Conservation (phyloP, 2,113 vertebrate genomes). For the Marmota flaviventris region DNA sequence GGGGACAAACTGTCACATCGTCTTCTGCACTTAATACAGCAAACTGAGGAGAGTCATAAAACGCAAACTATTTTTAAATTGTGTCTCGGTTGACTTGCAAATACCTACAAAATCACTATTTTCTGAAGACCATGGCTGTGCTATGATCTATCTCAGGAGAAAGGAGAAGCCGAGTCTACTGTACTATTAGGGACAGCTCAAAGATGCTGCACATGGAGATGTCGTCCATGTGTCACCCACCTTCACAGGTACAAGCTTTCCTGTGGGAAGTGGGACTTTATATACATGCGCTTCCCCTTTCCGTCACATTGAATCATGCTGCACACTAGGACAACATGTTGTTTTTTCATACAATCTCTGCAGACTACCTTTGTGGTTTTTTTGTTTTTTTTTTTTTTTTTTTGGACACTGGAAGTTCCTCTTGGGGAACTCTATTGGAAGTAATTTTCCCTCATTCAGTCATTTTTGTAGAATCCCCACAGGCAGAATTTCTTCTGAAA, state of each 20-base stretch:
- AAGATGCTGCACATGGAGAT: not conserved
- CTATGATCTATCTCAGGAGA: not conserved
- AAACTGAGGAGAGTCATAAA: not conserved
- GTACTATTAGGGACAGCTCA: not conserved
- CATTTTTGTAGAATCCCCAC: not conserved
- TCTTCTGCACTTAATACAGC: not conserved
- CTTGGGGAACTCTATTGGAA: not conserved
- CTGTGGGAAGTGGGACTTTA: not conserved
- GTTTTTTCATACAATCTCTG: not conserved
- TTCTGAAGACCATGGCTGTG: not conserved
- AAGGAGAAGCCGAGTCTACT: not conserved
- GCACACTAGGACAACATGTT: not conserved
- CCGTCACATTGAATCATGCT: not conserved
- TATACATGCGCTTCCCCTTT: not conserved
- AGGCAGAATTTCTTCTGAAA: conserved; percentile 37
- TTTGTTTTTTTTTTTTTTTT: conserved; percentile 27
- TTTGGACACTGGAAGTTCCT: not conserved
- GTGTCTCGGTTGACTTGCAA: not conserved
- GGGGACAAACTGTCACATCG: not conserved
- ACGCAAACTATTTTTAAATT: not conserved
- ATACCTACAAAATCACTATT: not conserved
- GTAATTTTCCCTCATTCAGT: not conserved
- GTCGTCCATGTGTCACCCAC: not conserved
- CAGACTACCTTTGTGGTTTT: not conserved
- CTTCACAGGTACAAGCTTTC: not conserved